These are phyloP conservation scores for Colistium nudipinnis DNA, from an alignment of 2,113 vertebrate species.

Conservation along the genomic window DNA sequence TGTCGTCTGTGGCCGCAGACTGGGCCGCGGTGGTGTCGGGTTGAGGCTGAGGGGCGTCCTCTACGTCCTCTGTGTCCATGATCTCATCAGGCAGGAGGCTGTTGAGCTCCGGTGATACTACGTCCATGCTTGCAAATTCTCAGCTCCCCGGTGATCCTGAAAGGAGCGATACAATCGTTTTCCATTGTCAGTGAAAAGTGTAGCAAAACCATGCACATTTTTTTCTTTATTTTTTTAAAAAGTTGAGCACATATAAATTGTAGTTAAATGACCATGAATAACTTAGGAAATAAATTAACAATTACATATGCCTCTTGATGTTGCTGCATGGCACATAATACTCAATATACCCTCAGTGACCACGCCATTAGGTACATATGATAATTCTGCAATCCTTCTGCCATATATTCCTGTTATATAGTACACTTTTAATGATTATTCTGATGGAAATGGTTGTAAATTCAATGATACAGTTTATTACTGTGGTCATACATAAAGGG, in stretches of 20 bases:
- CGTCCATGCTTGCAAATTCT: constrained; percentile 87
- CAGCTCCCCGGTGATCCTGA: constrained; percentile 71
- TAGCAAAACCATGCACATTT: not conserved
- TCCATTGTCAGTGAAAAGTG: not conserved
- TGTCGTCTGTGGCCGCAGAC: constrained; percentile 44
- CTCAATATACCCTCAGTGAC: not conserved
- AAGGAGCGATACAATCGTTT: constrained; percentile 3
- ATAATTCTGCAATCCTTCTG: not conserved
- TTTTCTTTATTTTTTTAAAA: not conserved
- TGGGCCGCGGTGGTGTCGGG: constrained; percentile 75
- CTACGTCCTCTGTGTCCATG: constrained; percentile 93
- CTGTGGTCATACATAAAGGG: not conserved
- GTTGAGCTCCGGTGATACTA: constrained; percentile 97
- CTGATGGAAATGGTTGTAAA: not conserved
- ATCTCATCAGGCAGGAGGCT: constrained; percentile 98
- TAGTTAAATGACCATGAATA: not conserved
- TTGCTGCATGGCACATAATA: too few relatives aligned
- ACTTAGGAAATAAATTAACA: not conserved
- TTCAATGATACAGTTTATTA: not conserved
- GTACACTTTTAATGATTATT: too few relatives aligned
- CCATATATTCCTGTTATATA: not conserved
- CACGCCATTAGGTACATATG: not conserved
- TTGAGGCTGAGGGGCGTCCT: constrained; percentile 89
- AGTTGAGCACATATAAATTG: not conserved
- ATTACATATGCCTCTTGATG: too few relatives aligned